Evolutionary conservation across 2,113 vertebrate genomes (phyloP), one percentile per base, ranked within the genome.

Genomic region (Istiophorus platypterus): DNA sequence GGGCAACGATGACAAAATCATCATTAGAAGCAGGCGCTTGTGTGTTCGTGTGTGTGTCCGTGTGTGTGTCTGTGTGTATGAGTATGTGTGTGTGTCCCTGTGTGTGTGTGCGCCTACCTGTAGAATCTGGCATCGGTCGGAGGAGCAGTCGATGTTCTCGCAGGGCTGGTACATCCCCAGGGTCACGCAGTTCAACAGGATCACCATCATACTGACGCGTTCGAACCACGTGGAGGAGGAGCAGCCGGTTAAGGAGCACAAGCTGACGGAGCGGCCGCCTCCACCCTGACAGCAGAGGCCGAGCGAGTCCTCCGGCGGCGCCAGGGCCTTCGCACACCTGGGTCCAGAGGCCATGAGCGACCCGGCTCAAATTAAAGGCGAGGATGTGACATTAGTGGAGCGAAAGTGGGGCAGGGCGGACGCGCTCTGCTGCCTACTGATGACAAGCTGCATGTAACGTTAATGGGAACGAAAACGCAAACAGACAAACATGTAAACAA

Each of bases 81-180:
- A 66, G 72, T 69, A 59, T 47, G 49, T 47, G 70, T 8, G 2
- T 57, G 51, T 70, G 22, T 61, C 39, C 68, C 26, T 66, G 72
- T 69, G 64, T 47, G 49, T 47, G 70, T 34, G 49, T 42, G 71
- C 22, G n/a, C 49, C 93, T 95, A 99, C 98, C 97, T 99, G 97
- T 42, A 99, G 94, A 83, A 99, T 97, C 88, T 98, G 96, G 94
- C 98, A 99, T 69, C 98, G 96, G 63, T 99, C 96, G 0, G 97
- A 97, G 63, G 98, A 96, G 93, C 98, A 99, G 93, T 99, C 97
- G 91, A 99, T 97, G 95, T 99, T 98, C 76, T 99, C 97, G 20
- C 98, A 99, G 0, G 98, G 98, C 89, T 99, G 98, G 95, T 97
- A 99, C 98, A 99, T 99, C 67, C 98, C 98, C 84, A 99, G 92